Conservation (phyloP, 1,140 invertebrate genomes). For the Temnothorax longispinosus region DNA sequence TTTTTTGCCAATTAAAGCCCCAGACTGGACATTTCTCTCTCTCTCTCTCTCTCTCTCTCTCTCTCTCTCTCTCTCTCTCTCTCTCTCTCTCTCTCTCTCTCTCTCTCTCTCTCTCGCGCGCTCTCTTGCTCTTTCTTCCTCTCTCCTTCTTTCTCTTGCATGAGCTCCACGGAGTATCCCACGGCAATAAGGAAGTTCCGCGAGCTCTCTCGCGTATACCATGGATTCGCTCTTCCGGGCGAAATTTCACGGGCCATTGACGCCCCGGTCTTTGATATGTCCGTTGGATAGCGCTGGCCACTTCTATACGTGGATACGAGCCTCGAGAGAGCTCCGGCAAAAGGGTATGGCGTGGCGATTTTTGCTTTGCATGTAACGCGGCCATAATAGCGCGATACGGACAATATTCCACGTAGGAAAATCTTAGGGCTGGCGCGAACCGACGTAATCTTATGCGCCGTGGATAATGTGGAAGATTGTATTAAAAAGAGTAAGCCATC, state of each 20-base stretch:
- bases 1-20: constrained; percentile 65
- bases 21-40: constrained; percentile 45
- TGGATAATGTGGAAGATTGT: constrained; percentile 29
- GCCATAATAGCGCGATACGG: constrained; percentile 27
- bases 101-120: neutral
- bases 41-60: neutral
- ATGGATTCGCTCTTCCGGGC: constrained; percentile 40
- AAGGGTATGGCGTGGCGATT: constrained; percentile 36
- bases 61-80: no score
- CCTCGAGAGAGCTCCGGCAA: constrained; percentile 15
- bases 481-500: neutral
- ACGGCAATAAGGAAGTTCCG: constrained; percentile 62
- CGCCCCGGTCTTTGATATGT: constrained; percentile 51
- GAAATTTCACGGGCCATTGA: constrained; percentile 67
- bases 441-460: constrained; percentile 16
- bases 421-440: neutral
- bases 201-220: constrained; percentile 32
- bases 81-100: neutral
- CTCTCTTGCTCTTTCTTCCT: neutral
- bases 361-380: constrained; percentile 44
- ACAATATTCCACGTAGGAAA: constrained; percentile 5
- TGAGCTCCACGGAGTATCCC: neutral
- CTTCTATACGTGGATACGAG: constrained; percentile 21
- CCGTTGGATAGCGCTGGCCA: constrained; percentile 15
- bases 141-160: neutral